Evolutionary conservation across 2,797 vertebrate species (phyloP).

Genomic region (Sebastes aleutianus): DNA sequence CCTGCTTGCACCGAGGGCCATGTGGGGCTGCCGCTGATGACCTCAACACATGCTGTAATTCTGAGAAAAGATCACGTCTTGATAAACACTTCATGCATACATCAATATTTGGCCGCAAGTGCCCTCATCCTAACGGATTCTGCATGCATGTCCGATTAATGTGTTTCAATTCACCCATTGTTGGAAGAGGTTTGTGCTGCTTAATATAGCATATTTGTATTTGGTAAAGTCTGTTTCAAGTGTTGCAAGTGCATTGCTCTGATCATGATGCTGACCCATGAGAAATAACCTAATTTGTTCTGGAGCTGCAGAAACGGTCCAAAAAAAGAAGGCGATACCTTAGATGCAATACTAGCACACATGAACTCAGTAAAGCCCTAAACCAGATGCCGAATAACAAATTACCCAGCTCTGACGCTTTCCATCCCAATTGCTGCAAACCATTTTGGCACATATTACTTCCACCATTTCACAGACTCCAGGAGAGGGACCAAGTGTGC

Average conservation of each 20-base stretch:
- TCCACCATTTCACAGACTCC: background rate
- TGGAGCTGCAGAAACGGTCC: background rate
- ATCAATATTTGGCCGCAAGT: conserved; percentile 44
- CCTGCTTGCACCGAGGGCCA: conserved; percentile 50
- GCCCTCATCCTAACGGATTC: conserved; percentile 32
- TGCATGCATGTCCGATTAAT: conserved; percentile 34
- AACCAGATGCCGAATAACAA: conserved; percentile 30
- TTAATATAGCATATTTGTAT: background rate
- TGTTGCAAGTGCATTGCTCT: background rate
- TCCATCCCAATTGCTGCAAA: background rate
- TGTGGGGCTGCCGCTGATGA: conserved; percentile 54
- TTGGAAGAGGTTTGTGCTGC: background rate
- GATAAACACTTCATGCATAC: conserved; percentile 56
- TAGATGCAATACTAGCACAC: background rate
- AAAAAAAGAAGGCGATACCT: background rate
- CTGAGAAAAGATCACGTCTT: conserved; percentile 48
- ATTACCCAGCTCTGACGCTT: background rate
- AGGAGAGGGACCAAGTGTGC: background rate
- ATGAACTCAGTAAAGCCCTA: background rate
- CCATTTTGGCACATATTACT: background rate
- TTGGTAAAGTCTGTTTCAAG: conserved; percentile 1
- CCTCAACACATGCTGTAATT: conserved; percentile 66
- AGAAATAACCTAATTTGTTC: conserved; percentile 13
- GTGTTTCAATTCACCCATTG: background rate
- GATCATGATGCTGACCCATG: background rate